These are phyloP conservation scores for Helicolenus hilgendorfi DNA, from an alignment of 2,797 vertebrate species.

Conservation along the genomic window DNA sequence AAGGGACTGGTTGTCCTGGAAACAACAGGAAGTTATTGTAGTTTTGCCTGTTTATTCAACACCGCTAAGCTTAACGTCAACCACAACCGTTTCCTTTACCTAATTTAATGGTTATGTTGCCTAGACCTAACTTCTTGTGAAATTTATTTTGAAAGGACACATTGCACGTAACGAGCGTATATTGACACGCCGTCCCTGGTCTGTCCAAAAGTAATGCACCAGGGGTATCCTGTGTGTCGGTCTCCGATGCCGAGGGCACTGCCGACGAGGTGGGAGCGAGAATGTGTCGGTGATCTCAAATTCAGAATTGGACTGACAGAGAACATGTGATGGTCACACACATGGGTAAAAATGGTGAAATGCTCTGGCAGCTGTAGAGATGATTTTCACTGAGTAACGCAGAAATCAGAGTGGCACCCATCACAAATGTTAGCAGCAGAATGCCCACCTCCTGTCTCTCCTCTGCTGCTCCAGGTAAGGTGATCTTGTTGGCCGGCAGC, in stretches of 20 bases:
- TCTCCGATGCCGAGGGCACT: too few relatives aligned
- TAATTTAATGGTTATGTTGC: too few relatives aligned
- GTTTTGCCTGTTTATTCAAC: background rate
- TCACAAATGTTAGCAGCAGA: background rate
- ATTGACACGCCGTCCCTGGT: too few relatives aligned
- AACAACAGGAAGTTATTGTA: background rate
- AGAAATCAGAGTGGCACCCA: background rate
- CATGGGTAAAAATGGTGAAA: background rate
- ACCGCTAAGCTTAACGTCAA: background rate
- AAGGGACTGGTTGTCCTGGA: background rate
- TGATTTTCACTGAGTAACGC: background rate
- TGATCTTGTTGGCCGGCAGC: conserved; percentile 31
- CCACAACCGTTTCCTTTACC: too few relatives aligned
- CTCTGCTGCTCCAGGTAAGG: conserved; percentile 16
- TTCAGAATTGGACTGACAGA: background rate
- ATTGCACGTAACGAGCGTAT: too few relatives aligned
- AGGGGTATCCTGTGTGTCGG: too few relatives aligned
- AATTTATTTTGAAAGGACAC: too few relatives aligned
- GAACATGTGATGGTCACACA: background rate
- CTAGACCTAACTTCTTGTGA: too few relatives aligned
- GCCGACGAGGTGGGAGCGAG: too few relatives aligned
- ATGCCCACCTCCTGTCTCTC: background rate
- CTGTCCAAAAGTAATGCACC: too few relatives aligned
- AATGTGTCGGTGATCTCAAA: background rate
- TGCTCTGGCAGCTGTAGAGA: background rate